A percentile compares a stretch with the other conserved stretches of the same genome.
Conservation (phyloP, 2,797 vertebrate genomes). For the Anolis apletophallus region DNA sequence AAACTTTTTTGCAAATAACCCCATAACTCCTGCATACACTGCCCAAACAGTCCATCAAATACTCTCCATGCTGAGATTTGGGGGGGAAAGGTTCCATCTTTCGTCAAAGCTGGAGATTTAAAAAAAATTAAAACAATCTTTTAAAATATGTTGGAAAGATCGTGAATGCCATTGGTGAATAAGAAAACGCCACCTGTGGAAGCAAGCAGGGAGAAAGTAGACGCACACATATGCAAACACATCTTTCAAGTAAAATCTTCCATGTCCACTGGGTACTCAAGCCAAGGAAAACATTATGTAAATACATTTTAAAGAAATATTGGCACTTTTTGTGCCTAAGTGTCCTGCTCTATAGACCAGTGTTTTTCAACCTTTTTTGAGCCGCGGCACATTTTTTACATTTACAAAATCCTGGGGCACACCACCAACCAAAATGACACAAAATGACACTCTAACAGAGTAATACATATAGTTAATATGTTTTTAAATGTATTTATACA, state of each 20-base stretch:
- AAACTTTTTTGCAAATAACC: conserved; percentile 82
- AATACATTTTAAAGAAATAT: too few relatives aligned
- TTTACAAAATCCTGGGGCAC: too few relatives aligned
- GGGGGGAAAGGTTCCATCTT: conserved; percentile 77
- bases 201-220: conserved; percentile 55
- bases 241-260: conserved; percentile 58
- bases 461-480: too few relatives aligned
- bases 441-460: too few relatives aligned
- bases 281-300: conserved; percentile 63
- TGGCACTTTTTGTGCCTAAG: too few relatives aligned
- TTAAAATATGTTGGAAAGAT: conserved; percentile 71
- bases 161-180: conserved; percentile 64
- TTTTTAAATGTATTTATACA: too few relatives aligned
- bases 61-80: conserved; percentile 75
- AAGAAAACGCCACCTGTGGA: conserved; percentile 68
- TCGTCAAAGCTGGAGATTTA: conserved; percentile 63
- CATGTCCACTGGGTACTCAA: conserved; percentile 46
- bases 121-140: conserved; percentile 53
- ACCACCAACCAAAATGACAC: too few relatives aligned
- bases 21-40: conserved; percentile 77
- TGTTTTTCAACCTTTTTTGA: too few relatives aligned
- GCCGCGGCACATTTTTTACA: too few relatives aligned
- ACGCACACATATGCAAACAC: conserved; percentile 24
- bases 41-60: conserved; percentile 79
- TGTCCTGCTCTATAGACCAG: too few relatives aligned